Evolutionary conservation across 1,140 invertebrate species (phyloP), one percentile per base, ranked within the genome.

Genomic region (Diabrotica virgifera): DNA sequence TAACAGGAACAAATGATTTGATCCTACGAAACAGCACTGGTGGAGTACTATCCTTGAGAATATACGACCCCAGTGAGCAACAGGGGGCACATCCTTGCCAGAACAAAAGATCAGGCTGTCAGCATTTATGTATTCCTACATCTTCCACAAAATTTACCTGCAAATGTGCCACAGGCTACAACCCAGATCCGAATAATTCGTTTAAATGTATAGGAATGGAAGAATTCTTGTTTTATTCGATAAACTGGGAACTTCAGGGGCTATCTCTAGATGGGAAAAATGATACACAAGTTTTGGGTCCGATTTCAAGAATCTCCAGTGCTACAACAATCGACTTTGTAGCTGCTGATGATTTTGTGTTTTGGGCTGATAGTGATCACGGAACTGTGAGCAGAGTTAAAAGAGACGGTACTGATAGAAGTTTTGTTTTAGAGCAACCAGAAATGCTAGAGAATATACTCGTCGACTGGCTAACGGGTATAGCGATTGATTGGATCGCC

Each of bases 401-500:
- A 67, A 83, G 92, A 58, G 91, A 94, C 80, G 91, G 94, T 13
- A 91, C 89, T 0, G 80, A 82, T 6, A 78, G 89, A 24, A 87
- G 70, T 81, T 84, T 24, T 78, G 53, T 73, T 10, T 53, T 85
- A 38, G 79, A 79, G 62, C 81, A 80, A 63, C 76, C 76, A 0
- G 84, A 86, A 64, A 78, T 81, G 10, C 81, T 86, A 54, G 85
- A 87, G 53, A 84, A 81, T 54, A 79, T 85, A 37, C 83, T 85
- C 36, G 79, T 85, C n/a, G 89, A 90, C 77, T 88, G 86, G 84
- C 76, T 89, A 6, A 83, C 86, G 52, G 87, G 91, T 6, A 81
- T 96, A 35, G 92, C 93, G 0, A 84, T 95, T 24, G 94, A 96
- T 79, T 95, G 92, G 91, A 83, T 92, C 14, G 89, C 90, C 9